Evolutionary conservation across 2,888 invertebrate genomes (phyloP).

Genomic region (Blera fallax): DNA sequence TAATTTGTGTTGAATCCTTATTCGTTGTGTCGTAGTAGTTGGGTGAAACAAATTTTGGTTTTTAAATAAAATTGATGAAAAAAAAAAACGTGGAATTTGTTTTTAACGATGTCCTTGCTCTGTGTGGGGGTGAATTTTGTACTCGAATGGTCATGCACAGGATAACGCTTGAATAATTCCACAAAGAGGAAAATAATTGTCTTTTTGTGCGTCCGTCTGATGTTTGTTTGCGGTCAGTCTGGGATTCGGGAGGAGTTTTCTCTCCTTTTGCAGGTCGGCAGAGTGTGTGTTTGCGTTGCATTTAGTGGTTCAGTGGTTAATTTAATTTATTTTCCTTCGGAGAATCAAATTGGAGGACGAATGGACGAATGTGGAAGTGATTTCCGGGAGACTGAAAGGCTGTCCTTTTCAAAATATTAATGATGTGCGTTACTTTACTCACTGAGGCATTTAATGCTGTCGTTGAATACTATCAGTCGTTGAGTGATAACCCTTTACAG

Average conservation of each 20-base stretch:
- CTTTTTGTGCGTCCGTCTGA: slow-evolving; percentile 24
- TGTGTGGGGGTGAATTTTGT: background rate
- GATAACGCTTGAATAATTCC: slow-evolving; percentile 25
- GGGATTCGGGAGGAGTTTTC: background rate
- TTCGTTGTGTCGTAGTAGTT: background rate
- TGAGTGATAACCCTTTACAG: no score
- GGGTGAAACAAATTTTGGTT: background rate
- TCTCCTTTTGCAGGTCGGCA: background rate
- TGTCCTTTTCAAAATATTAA: no score
- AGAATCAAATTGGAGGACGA: background rate
- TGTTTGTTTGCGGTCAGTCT: slow-evolving; percentile 59
- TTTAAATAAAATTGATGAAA: slow-evolving; percentile 8
- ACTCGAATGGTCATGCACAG: slow-evolving; percentile 11
- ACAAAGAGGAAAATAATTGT: slow-evolving; percentile 49
- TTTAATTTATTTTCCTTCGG: background rate
- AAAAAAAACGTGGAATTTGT: background rate
- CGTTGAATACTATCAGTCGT: no score
- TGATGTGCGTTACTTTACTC: no score
- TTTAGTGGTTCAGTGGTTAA: background rate
- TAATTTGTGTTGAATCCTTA: slow-evolving; percentile 27
- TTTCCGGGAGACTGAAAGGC: no score
- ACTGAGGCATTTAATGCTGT: no score
- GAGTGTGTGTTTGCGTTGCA: background rate
- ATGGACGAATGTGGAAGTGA: background rate
- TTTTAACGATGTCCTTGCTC: background rate